Evolutionary conservation across 2,113 vertebrate genomes (phyloP).

Genomic region (Sterrhoptilus dennistouni): DNA sequence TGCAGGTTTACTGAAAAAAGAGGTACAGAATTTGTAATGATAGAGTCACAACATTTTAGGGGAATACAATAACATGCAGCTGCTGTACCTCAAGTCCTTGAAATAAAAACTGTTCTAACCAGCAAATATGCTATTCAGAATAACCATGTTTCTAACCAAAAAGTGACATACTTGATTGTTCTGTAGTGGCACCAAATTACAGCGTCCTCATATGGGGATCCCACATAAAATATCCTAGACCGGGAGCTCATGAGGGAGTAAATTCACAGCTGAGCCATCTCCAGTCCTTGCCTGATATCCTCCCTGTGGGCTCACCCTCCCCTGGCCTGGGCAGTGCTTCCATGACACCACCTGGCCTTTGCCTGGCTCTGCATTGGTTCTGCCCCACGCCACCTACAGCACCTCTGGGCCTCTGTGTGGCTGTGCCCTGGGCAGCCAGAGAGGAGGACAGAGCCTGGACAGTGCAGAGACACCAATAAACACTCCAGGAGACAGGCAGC

Average conservation of each 20-base stretch:
- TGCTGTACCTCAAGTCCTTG: background rate
- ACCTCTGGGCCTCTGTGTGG: too few species aligned
- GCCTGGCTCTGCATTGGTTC: background rate
- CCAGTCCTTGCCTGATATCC: rapidly evolving
- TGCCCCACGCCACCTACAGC: rapidly evolving
- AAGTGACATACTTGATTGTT: background rate
- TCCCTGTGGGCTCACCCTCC: background rate
- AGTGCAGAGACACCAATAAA: background rate
- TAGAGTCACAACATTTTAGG: background rate
- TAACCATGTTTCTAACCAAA: background rate
- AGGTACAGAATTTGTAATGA: background rate
- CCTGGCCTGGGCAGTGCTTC: background rate
- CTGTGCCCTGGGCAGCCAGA: background rate
- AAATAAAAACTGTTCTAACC: background rate
- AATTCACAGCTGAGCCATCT: background rate
- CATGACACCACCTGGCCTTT: rapidly evolving
- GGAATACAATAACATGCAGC: background rate
- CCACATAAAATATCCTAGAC: background rate
- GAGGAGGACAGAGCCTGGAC: background rate
- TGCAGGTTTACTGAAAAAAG: background rate
- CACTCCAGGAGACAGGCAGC: background rate
- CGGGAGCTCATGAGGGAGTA: background rate
- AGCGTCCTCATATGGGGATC: background rate
- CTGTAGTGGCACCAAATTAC: background rate
- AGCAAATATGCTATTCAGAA: background rate